phyloP scores from a whole-genome alignment of 2,888 invertebrate genomes.

The Auanema sp. region DNA sequence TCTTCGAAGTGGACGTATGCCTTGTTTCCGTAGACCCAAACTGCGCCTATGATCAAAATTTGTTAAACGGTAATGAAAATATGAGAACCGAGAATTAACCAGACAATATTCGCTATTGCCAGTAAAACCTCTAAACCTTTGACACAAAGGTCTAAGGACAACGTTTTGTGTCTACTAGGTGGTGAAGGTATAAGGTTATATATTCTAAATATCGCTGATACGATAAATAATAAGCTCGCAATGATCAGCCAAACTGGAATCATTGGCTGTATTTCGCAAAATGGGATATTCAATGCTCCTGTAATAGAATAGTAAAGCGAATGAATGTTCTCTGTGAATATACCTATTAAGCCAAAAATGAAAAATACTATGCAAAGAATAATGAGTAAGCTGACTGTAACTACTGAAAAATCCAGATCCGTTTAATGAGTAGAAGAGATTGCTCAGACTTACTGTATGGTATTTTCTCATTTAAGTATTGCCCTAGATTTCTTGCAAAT shows the following conservation, averaged over 20 bases:
- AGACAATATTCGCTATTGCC: slow-evolving; percentile 50
- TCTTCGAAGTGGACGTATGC: slow-evolving; percentile 50
- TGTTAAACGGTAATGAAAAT: neutral
- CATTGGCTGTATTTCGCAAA: slow-evolving; percentile 57
- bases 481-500: slow-evolving; percentile 54
- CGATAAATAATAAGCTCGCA: slow-evolving; percentile 50
- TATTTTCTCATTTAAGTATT: slow-evolving; percentile 52
- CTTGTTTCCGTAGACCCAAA: slow-evolving; percentile 59
- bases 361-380: slow-evolving; percentile 30
- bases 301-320: neutral
- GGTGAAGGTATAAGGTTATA: slow-evolving; percentile 43
- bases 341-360: slow-evolving; percentile 42
- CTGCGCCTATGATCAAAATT: slow-evolving; percentile 38
- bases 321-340: neutral
- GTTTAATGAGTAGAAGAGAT: slow-evolving; percentile 8
- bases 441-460: slow-evolving; percentile 44
- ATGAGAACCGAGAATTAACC: slow-evolving; percentile 51
- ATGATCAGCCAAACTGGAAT: slow-evolving; percentile 58
- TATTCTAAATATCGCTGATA: slow-evolving; percentile 50
- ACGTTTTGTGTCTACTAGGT: slow-evolving; percentile 16
- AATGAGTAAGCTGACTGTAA: slow-evolving; percentile 15
- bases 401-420: neutral
- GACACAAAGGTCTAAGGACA: slow-evolving; percentile 10
- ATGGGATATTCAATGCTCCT: slow-evolving; percentile 52
- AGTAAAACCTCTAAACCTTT: slow-evolving; percentile 51